Conservation (phyloP, 2,113 vertebrate genomes). For the Ariopsis seemanni region DNA sequence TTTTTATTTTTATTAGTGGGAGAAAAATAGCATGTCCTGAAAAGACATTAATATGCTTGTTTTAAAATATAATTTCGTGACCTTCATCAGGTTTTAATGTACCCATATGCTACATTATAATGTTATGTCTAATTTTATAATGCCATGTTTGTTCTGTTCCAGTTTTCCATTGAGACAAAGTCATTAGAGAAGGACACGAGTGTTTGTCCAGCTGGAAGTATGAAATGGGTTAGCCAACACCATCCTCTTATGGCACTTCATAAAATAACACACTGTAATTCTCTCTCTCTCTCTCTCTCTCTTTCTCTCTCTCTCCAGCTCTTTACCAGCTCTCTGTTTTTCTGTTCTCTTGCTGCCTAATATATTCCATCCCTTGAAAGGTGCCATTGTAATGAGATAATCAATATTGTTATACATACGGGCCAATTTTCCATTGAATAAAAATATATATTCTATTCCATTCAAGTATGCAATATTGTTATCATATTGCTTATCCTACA, state of each 20-base stretch:
- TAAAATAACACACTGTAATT: not conserved
- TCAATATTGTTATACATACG: no score
- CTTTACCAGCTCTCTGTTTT: no score
- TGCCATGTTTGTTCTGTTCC: not conserved
- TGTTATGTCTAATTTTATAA: not conserved
- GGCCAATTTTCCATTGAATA: no score
- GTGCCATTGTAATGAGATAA: no score
- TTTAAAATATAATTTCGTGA: not conserved
- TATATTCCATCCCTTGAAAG: no score
- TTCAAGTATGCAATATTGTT: no score
- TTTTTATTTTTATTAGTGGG: not conserved
- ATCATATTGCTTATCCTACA: no score
- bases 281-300: not conserved
- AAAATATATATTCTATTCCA: no score
- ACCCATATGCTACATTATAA: not conserved
- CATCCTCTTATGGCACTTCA: constrained; percentile 27
- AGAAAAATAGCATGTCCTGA: not conserved
- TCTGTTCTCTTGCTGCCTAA: no score
- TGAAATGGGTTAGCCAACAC: constrained; percentile 11
- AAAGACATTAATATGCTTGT: not conserved
- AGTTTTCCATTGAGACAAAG: not conserved
- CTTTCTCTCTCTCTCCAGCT: no score
- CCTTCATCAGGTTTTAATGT: not conserved
- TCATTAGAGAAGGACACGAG: not conserved
- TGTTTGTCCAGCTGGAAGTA: not conserved